A percentile compares a stretch with the other conserved stretches of the same genome.
Evolutionary conservation across 2,113 vertebrate species (phyloP).

Genomic region (Cardinalis cardinalis): DNA sequence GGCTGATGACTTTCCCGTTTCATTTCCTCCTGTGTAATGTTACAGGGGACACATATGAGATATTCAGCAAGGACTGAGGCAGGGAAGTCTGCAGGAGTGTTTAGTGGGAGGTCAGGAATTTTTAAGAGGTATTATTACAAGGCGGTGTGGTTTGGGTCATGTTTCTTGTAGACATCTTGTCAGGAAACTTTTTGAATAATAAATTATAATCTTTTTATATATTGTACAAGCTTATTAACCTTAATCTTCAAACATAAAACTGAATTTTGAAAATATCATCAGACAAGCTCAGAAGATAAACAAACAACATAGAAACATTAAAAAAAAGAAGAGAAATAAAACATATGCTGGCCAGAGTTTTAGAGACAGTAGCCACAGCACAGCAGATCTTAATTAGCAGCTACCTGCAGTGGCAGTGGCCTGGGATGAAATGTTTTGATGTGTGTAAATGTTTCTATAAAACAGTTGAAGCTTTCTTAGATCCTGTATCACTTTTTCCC

Average conservation of each 20-base stretch:
- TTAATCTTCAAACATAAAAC: constrained; percentile 23
- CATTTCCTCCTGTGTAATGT: constrained; percentile 60
- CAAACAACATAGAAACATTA: neutral
- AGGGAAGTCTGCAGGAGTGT: constrained; percentile 48
- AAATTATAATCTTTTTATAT: constrained; percentile 68
- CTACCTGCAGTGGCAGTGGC: constrained; percentile 55
- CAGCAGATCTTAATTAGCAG: constrained; percentile 57
- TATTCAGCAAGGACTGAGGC: neutral
- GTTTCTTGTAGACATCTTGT: constrained; percentile 41
- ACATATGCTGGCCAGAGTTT: constrained; percentile 43
- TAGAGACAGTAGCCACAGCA: constrained; percentile 48
- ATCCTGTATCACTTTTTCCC: neutral
- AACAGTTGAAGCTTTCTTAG: constrained; percentile 35
- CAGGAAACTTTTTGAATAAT: constrained; percentile 67
- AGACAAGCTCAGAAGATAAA: constrained; percentile 8
- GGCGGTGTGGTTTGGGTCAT: constrained; percentile 61
- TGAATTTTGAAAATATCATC: constrained; percentile 22
- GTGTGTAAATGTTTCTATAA: constrained; percentile 48
- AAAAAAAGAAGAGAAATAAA: neutral
- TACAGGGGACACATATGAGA: constrained; percentile 30
- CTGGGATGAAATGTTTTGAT: constrained; percentile 52
- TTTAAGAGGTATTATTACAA: constrained; percentile 68
- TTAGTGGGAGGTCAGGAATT: constrained; percentile 70
- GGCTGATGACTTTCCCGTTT: constrained; percentile 40
- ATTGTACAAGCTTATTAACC: constrained; percentile 48